phyloP scores from a whole-genome alignment of 2,113 vertebrate species.

The Lepisosteus osseus region DNA sequence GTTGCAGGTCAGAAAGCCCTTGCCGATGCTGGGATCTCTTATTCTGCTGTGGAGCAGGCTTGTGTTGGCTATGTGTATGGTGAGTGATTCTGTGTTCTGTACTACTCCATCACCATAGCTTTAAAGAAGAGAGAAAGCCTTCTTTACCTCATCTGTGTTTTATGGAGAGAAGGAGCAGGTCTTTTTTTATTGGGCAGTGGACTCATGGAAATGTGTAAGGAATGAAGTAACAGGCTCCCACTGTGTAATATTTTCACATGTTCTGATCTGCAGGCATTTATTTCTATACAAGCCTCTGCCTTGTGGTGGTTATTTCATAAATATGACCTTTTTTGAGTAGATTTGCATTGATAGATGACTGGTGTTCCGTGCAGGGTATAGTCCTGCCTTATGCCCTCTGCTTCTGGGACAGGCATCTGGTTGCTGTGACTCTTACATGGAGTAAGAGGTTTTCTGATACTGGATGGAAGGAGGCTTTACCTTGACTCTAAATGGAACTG shows the following conservation, averaged over 20 bases:
- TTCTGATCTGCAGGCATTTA: too few relatives aligned
- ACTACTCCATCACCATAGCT: too few relatives aligned
- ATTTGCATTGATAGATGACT: too few relatives aligned
- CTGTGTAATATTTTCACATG: too few relatives aligned
- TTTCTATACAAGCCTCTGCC: too few relatives aligned
- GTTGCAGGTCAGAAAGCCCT: slow-evolving; percentile 80
- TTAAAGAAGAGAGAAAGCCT: background rate
- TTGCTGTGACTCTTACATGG: background rate
- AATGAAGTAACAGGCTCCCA: slow-evolving; percentile 6
- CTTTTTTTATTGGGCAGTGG: too few relatives aligned
- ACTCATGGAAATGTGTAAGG: background rate
- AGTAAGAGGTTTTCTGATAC: background rate
- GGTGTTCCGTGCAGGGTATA: too few relatives aligned
- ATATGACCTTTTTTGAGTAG: too few relatives aligned
- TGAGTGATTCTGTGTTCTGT: slow-evolving; percentile 45
- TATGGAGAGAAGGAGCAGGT: too few relatives aligned
- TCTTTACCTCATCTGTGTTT: background rate
- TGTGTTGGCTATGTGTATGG: slow-evolving; percentile 93
- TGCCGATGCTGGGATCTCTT: slow-evolving; percentile 82
- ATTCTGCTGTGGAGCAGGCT: slow-evolving; percentile 83
- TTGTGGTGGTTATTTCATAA: too few relatives aligned
- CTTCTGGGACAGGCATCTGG: background rate
- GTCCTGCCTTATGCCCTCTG: too few relatives aligned
- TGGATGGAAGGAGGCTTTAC: background rate
- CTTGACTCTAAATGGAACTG: background rate